Conservation (phyloP, 64 coral and sea anemone genomes). For the Cladopsammia gracilis region DNA sequence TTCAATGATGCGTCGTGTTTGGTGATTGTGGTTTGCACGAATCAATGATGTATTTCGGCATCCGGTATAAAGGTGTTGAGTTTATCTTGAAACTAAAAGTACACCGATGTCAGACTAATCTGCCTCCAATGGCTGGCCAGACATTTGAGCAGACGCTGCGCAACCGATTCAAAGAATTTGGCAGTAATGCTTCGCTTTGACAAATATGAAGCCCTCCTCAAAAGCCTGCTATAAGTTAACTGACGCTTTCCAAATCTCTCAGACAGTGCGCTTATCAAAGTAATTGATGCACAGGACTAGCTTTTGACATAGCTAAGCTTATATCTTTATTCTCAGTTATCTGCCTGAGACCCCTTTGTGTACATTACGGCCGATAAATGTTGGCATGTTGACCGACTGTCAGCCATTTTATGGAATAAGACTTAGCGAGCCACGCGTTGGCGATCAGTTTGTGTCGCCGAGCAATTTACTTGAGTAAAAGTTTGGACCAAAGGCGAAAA, state of each 20-base stretch:
- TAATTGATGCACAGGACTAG: neutral
- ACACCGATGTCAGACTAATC: conserved; percentile 24
- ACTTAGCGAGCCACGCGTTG: neutral
- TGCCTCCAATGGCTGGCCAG: neutral
- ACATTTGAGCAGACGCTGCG: neutral
- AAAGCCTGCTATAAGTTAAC: neutral
- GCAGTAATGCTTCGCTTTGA: neutral
- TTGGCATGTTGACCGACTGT: neutral
- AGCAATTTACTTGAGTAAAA: too few species aligned
- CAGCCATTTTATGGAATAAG: neutral
- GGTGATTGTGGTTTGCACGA: conserved; percentile 16
- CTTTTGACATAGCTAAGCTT: neutral
- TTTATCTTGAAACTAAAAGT: conserved; percentile 19
- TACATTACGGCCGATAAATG: conserved; percentile 39
- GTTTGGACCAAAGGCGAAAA: neutral
- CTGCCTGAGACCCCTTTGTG: neutral
- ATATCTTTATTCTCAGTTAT: neutral
- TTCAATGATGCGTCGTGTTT: conserved; percentile 12
- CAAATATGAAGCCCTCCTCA: neutral
- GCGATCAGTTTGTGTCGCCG: neutral
- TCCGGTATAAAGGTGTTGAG: conserved; percentile 16
- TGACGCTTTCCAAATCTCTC: neutral
- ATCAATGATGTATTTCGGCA: neutral
- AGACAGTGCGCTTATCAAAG: conserved; percentile 8
- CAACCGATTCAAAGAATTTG: neutral